These are phyloP conservation scores for Sprattus sprattus DNA, from an alignment of 2,113 vertebrate species.

Conservation along the genomic window DNA sequence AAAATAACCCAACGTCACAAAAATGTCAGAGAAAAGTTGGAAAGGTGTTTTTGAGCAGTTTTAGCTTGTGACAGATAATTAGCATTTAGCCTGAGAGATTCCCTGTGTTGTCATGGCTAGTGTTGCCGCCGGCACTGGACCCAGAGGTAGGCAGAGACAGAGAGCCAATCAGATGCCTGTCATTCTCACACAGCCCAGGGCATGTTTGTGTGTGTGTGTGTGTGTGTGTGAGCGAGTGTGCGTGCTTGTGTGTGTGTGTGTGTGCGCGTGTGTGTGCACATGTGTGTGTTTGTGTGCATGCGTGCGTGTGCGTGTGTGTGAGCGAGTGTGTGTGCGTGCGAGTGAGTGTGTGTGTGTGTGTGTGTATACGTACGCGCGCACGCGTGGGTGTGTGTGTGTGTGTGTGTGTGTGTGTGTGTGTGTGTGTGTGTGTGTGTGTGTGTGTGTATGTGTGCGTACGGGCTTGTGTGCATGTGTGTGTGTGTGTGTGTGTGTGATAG, in stretches of 20 bases:
- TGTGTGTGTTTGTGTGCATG: too few relatives aligned
- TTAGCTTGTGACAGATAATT: slow-evolving; percentile 3
- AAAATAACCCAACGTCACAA: not conserved
- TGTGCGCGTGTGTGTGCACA: too few relatives aligned
- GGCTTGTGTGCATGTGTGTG: too few relatives aligned
- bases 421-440: too few relatives aligned
- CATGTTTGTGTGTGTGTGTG: not conserved
- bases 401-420: too few relatives aligned
- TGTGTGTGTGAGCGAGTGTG: not conserved
- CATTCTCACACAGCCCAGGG: not conserved
- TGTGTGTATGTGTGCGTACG: too few relatives aligned
- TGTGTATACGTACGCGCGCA: too few relatives aligned
- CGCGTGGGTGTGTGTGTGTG: too few relatives aligned
- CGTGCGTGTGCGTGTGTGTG: too few relatives aligned
- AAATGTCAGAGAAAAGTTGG: not conserved
- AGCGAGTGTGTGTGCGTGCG: too few relatives aligned
- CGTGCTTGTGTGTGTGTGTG: too few relatives aligned
- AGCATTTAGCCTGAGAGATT: not conserved
- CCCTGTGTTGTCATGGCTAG: not conserved
- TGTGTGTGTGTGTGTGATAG: not conserved
- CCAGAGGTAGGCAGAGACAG: not conserved
- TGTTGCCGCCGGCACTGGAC: not conserved
- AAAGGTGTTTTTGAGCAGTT: not conserved
- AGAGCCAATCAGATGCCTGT: not conserved
- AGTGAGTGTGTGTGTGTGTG: too few relatives aligned